A percentile compares a stretch with the other conserved stretches of the same genome.
Conservation (phyloP, 2,113 vertebrate species). For the Burhinus bistriatus region DNA sequence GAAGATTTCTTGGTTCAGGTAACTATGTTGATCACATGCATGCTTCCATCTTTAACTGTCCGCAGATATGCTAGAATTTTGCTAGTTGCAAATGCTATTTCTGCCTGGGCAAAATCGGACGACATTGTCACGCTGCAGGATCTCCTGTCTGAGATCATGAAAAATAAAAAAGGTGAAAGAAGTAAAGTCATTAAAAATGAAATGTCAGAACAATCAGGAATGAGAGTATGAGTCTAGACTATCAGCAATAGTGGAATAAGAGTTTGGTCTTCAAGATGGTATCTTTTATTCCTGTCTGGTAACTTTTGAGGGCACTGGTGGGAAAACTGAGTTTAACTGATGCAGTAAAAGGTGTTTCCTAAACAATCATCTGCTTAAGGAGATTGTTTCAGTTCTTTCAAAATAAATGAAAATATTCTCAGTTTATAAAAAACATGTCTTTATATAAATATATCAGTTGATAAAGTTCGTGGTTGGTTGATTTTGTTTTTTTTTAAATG, state of each 20-base stretch:
- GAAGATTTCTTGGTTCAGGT: background rate
- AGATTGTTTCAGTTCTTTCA: background rate
- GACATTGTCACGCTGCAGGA: conserved; percentile 40
- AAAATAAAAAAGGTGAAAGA: conserved; percentile 3
- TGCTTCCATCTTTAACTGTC: background rate
- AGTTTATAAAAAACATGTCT: background rate
- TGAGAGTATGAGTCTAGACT: background rate
- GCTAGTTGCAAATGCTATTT: conserved; percentile 30
- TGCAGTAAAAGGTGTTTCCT: background rate
- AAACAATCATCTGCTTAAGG: background rate
- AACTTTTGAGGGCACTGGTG: background rate
- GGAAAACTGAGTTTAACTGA: background rate
- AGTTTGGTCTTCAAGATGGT: background rate
- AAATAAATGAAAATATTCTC: background rate
- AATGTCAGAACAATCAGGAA: background rate
- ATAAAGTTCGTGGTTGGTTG: background rate
- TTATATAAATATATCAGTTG: background rate
- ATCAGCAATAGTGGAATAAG: background rate
- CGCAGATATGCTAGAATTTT: conserved; percentile 53
- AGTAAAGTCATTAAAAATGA: conserved; percentile 28
- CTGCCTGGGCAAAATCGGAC: conserved; percentile 38
- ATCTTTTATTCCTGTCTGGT: background rate
- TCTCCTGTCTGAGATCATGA: background rate
- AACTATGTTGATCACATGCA: background rate
- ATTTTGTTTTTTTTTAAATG: background rate